phyloP scores from a whole-genome alignment of 2,113 vertebrate species.

The Eulemur rufifrons region DNA sequence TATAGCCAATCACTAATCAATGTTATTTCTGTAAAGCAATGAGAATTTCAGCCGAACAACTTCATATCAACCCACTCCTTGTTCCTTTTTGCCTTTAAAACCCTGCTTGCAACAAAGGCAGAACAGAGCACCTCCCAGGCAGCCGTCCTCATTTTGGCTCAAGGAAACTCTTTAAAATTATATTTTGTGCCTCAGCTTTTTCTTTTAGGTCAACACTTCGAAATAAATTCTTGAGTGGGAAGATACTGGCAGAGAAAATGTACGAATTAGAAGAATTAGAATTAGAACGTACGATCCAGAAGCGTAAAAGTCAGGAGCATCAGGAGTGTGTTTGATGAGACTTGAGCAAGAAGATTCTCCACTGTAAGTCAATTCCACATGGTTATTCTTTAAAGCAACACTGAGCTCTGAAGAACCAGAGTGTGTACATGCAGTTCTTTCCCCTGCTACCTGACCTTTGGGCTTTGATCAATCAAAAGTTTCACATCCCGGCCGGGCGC shows the following conservation, averaged over 20 bases:
- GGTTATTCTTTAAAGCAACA: neutral
- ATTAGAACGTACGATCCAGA: neutral
- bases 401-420: neutral
- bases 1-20: neutral
- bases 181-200: neutral
- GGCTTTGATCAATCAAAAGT: neutral
- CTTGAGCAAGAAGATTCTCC: neutral
- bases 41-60: neutral
- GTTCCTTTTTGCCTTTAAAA: neutral
- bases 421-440: neutral
- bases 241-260: neutral
- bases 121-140: neutral
- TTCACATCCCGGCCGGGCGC: no score
- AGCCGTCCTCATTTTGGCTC: neutral
- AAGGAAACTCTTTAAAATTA: neutral
- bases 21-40: neutral
- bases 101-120: neutral
- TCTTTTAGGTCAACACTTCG: neutral
- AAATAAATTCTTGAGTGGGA: neutral
- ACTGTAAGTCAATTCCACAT: neutral
- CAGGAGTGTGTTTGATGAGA: neutral
- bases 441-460: neutral
- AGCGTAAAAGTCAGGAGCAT: neutral
- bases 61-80: neutral
- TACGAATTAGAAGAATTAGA: neutral